Base-by-base conservation (phyloP, 2,888 invertebrate genomes). In the Chaetoderma sp. region DNA sequence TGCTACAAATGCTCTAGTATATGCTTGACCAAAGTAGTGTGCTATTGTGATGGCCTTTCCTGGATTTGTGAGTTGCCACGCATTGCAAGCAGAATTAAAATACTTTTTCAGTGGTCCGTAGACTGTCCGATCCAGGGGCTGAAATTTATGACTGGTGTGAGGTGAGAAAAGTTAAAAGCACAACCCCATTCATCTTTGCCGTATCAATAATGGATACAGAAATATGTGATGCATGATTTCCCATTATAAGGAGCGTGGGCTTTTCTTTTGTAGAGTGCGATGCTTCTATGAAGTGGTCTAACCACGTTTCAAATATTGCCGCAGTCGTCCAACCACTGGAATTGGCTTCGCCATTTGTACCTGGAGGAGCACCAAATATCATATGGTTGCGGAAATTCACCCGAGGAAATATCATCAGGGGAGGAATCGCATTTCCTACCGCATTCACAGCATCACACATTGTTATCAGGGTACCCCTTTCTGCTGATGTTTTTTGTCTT, bases 101-200 rank as follows among this genome's bases (percentile, higher is more conserved):
- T 60, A 66, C 45, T 71, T 74, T 70, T 87, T 86, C 44, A 86
- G 80, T 30, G 84, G 85, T 13, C 80, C 81, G 72, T 78, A 82
- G 6, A 86, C 74, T 36, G 81, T 78, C 13, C 82, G 79, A 71
- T 87, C 83, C 16, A 87, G 74, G 4, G 86, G 85, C 74, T 87
- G 87, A 44, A 87, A 62, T 68, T 84, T 85, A 56, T 81, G 84
- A 10, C 85, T 78, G 52, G 81, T n/a, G n/a, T n/a, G n/a, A n/a
- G n/a, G n/a, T n/a, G n/a, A n/a, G 85, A 32, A 85, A 74, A 4
- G 85, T 83, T 25, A 86, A 70, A 32, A 86, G 58, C 54, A 78
- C 73, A 25, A 87, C 80, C 16, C 84, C 83, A 74, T 77, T 72
- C 33, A 77, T 76, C 71, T 82, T 65, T 78, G 80, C 66, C 69